These are phyloP conservation scores for Pseudochirops corinnae DNA, from an alignment of 2,797 vertebrate species.

Conservation along the genomic window DNA sequence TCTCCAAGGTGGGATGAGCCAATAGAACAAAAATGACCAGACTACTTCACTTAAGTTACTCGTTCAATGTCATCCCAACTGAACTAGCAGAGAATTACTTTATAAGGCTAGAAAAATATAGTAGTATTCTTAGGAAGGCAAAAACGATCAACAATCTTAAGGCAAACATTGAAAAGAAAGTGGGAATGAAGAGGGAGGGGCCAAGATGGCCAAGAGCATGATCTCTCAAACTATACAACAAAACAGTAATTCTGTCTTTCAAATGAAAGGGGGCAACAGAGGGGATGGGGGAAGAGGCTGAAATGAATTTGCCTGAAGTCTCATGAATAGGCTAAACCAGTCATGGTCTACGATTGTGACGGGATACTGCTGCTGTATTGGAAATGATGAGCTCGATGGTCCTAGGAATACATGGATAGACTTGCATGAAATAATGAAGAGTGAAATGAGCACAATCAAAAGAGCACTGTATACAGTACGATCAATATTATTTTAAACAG, in stretches of 20 bases:
- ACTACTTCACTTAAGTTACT: not conserved
- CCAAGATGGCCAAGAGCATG: not conserved
- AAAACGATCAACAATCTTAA: not conserved
- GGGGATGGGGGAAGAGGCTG: not conserved
- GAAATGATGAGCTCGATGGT: not conserved
- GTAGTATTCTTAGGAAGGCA: not conserved
- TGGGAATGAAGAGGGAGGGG: not conserved
- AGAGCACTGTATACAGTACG: not conserved
- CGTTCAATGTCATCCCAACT: not conserved
- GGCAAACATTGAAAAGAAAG: not conserved
- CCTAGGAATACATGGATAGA: not conserved
- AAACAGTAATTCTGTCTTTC: not conserved
- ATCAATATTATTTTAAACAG: not conserved
- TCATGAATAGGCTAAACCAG: not conserved
- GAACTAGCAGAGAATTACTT: not conserved
- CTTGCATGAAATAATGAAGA: not conserved
- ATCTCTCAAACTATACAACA: not conserved
- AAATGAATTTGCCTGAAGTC: not conserved
- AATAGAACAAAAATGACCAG: not conserved
- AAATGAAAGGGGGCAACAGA: not conserved
- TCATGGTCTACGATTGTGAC: not conserved
- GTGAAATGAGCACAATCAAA: not conserved
- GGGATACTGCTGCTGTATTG: not conserved
- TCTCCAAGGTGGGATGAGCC: not conserved
- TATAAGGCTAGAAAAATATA: not conserved